Base-by-base conservation (phyloP, 2,113 vertebrate genomes). In the Anguilla rostrata region DNA sequence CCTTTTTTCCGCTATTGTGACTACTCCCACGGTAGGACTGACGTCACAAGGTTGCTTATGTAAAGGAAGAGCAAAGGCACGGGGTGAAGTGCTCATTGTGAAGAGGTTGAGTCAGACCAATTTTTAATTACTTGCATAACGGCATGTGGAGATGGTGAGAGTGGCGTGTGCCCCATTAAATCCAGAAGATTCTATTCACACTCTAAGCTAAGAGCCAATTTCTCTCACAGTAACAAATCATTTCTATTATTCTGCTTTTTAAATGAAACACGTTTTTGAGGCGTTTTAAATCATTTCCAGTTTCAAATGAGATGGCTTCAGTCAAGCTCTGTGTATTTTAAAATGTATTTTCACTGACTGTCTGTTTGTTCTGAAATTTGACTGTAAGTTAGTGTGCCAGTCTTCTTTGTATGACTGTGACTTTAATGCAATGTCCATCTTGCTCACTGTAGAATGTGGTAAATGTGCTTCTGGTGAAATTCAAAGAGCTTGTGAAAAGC, bases 51-150 rank as follows among this genome's bases (percentile, higher is more conserved):
- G 39, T 40, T 39, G 39, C 78, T 80, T 80, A 80, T 22, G 29
- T 80, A 80, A 80, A 80, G 39, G 78, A 40, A 80, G 39, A 40
- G 78, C 78, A 6, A 41, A 41, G 34, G 15, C 1, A 22, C 39
- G 20, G 78, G 34, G 40, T 80, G 78, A 75, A 75, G n/a, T 34
- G 26, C 71, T 75, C 2, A 75, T 75, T 34, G 71, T 75, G 71
- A 75, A 75, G 71, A 75, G 71, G 29, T 12, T 75, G 71, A 75
- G 71, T 75, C 71, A 75, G n/a, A 34, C n/a, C 26, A 0, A 75
- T 75, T 75, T 75, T 75, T 75, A 75, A 80, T 80, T 80, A 29
- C 78, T 41, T 80, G 34, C 29, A 80, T 39, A 80, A 80, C 41
- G 29, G 78, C 40, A 80, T 80, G 3, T 29, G 39, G 78, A 40